Percentiles rank a stretch among this genome's conserved stretches.
These are phyloP conservation scores for Geotrupes spiniger DNA, from an alignment of 2,888 invertebrate species.

Conservation along the genomic window DNA sequence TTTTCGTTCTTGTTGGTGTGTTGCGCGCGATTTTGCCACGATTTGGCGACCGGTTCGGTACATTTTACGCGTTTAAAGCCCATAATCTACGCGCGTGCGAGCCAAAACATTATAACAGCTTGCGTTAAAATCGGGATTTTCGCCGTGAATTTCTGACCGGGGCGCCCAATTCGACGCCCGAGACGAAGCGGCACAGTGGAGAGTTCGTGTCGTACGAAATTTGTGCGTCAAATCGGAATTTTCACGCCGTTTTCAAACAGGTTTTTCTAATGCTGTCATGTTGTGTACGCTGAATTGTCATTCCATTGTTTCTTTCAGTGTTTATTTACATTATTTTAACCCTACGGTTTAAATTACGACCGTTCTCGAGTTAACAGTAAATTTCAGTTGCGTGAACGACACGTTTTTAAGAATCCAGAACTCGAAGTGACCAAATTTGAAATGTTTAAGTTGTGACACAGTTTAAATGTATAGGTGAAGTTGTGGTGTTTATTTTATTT, in stretches of 20 bases:
- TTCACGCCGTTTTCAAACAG: constrained; percentile 28
- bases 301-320: constrained; percentile 27
- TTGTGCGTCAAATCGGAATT: constrained; percentile 14
- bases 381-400: no score
- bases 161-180: constrained; percentile 4
- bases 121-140: constrained; percentile 33
- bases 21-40: constrained; percentile 9
- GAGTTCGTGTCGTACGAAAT: constrained; percentile 6
- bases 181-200: constrained; percentile 9
- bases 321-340: constrained; percentile 30
- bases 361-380: no score
- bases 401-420: no score
- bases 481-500: no score
- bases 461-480: no score
- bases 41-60: constrained; percentile 12
- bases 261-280: constrained; percentile 27
- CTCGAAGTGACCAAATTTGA: no score
- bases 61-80: constrained; percentile 24
- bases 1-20: constrained; percentile 31
- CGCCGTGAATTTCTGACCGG: neutral
- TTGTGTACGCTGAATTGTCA: constrained; percentile 27
- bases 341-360: constrained; percentile 1
- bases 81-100: constrained; percentile 42
- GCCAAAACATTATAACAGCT: constrained; percentile 50
- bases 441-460: no score